phyloP scores from a whole-genome alignment of 2,888 invertebrate genomes.

The Hydroisotoma schaefferi region DNA sequence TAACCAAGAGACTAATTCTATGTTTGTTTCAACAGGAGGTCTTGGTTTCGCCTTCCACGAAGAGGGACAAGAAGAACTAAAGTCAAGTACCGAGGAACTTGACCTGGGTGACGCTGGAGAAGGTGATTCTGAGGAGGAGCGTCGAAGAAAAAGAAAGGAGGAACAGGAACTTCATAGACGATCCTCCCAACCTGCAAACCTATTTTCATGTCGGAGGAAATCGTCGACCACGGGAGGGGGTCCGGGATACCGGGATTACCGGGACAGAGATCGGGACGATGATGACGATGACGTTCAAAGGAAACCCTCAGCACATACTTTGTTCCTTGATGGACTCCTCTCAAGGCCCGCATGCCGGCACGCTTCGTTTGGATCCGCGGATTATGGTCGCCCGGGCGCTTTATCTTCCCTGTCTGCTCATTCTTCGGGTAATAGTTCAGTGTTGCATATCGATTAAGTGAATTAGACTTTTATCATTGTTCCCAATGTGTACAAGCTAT shows the following conservation, averaged over 20 bases:
- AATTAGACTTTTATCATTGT: too few species aligned
- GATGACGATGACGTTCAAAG: constrained; percentile 27
- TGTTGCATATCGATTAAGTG: too few species aligned
- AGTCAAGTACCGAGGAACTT: constrained; percentile 83
- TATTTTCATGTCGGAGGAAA: constrained; percentile 35
- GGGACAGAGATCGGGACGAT: too few species aligned
- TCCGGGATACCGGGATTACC: too few species aligned
- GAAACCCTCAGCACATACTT: constrained; percentile 46
- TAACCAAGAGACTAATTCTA: too few species aligned
- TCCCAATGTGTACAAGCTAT: too few species aligned
- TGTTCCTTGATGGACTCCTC: constrained; percentile 45
- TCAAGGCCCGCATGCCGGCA: constrained; percentile 39
- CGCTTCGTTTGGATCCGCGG: constrained; percentile 44
- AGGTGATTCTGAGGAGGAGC: constrained; percentile 49
- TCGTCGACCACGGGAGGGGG: background rate
- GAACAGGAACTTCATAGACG: constrained; percentile 37
- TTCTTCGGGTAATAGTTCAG: constrained; percentile 28
- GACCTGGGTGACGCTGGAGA: constrained; percentile 67
- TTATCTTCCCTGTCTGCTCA: constrained; percentile 40
- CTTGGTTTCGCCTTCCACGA: constrained; percentile 52
- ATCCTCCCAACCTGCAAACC: constrained; percentile 45
- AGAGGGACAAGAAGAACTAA: constrained; percentile 77
- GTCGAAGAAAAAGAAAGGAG: constrained; percentile 26
- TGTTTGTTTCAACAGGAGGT: too few species aligned
- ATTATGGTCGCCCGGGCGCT: constrained; percentile 41